Percentiles rank a stretch among this genome's conserved stretches.
Conservation (phyloP, 2,797 vertebrate species). For the Cyclura pinguis region DNA sequence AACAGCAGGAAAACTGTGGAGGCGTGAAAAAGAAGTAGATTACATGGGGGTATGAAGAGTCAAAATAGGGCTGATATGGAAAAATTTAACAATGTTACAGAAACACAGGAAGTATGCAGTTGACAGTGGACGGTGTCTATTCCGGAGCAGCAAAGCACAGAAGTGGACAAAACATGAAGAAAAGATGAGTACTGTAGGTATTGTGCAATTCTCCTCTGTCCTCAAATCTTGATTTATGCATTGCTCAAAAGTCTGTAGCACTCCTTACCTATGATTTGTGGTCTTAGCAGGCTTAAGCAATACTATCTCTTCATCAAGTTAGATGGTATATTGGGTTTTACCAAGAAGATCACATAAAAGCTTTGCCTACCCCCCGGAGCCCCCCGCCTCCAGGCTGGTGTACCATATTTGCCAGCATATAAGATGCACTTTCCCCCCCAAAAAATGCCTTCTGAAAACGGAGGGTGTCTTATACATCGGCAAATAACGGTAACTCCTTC, state of each 20-base stretch:
- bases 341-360: neutral
- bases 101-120: slow-evolving; percentile 30
- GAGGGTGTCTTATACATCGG: too few species aligned
- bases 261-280: neutral
- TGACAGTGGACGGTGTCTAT: slow-evolving; percentile 29
- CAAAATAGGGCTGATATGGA: neutral
- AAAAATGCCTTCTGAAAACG: too few species aligned
- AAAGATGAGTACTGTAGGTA: neutral
- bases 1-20: neutral
- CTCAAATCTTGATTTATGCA: neutral
- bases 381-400: too few species aligned
- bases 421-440: too few species aligned
- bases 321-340: neutral
- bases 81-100: slow-evolving; percentile 22
- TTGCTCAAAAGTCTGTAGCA: neutral
- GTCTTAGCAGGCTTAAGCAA: neutral
- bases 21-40: neutral
- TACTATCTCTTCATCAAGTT: neutral
- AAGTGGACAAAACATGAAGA: slow-evolving; percentile 22
- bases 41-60: neutral
- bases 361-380: too few species aligned
- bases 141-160: slow-evolving; percentile 52
- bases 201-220: neutral
- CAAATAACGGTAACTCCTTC: too few species aligned
- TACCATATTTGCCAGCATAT: too few species aligned